Evolutionary conservation across 2,888 invertebrate species (phyloP).

Genomic region (Smittia aterrima): DNA sequence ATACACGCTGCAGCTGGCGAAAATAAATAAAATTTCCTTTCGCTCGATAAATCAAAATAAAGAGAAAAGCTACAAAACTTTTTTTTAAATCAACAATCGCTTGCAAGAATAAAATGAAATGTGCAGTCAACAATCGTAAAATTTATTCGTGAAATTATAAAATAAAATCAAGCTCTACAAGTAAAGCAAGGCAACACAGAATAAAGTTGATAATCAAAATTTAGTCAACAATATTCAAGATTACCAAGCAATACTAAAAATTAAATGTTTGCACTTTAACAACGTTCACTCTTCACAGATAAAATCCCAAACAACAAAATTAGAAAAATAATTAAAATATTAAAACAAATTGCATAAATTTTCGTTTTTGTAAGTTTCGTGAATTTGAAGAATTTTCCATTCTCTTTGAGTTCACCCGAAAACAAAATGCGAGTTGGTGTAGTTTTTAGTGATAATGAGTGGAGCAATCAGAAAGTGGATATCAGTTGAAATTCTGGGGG

Average conservation of each 20-base stretch:
- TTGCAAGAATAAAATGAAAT: slow-evolving; percentile 6
- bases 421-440: slow-evolving; percentile 5
- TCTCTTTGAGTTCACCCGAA: slow-evolving; percentile 1
- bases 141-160: neutral
- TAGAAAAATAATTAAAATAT: neutral
- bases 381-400: neutral
- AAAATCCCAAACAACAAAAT: neutral
- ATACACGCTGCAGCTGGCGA: slow-evolving; percentile 51
- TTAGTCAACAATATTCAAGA: too few relatives aligned
- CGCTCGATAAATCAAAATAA: neutral
- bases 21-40: neutral
- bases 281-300: neutral
- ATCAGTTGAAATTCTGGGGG: slow-evolving; percentile 90
- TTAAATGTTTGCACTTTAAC: too few relatives aligned
- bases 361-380: neutral
- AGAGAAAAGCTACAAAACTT: neutral
- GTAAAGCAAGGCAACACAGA: too few relatives aligned
- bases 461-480: slow-evolving; percentile 57
- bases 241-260: neutral
- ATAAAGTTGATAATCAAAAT: too few relatives aligned
- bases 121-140: neutral
- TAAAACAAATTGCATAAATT: neutral
- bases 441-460: slow-evolving; percentile 20
- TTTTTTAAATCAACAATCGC: slow-evolving; percentile 34
- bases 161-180: too few relatives aligned